These are phyloP conservation scores for Macroglossus sobrinus DNA, from an alignment of 2,113 vertebrate genomes.

Conservation along the genomic window DNA sequence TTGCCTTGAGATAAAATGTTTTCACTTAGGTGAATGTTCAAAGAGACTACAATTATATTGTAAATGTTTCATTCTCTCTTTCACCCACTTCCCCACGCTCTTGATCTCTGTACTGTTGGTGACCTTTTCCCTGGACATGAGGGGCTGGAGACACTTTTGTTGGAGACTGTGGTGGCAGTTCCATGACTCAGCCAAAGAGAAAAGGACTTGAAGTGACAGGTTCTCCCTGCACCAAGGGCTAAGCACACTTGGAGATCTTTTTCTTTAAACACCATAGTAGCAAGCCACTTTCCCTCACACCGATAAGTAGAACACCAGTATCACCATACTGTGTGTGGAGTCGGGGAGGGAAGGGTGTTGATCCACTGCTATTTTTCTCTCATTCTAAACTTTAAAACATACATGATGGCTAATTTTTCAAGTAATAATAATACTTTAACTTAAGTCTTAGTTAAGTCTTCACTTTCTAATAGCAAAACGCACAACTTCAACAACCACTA, in stretches of 20 bases:
- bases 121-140: conserved; percentile 53
- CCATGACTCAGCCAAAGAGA: conserved; percentile 13
- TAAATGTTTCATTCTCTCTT: neutral
- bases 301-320: neutral
- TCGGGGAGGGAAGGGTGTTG: too few relatives aligned
- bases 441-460: conserved; percentile 17
- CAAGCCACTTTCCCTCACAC: neutral
- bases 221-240: neutral
- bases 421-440: conserved; percentile 14
- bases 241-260: neutral
- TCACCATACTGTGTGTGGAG: neutral
- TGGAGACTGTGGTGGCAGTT: neutral
- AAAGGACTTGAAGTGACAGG: neutral
- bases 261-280: neutral
- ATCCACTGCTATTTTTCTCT: neutral
- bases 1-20: neutral
- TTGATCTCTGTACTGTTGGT: neutral
- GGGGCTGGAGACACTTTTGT: neutral
- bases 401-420: neutral
- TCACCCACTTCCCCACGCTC: conserved; percentile 42
- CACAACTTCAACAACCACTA: neutral
- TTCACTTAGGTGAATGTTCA: neutral
- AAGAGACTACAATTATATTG: neutral
- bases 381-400: conserved; percentile 1
- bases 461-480: conserved; percentile 22